Percentiles rank a stretch among this genome's conserved stretches.
These are phyloP conservation scores for Akabosia matsudoensis DNA, from an alignment of 1,140 invertebrate species.

Conservation along the genomic window DNA sequence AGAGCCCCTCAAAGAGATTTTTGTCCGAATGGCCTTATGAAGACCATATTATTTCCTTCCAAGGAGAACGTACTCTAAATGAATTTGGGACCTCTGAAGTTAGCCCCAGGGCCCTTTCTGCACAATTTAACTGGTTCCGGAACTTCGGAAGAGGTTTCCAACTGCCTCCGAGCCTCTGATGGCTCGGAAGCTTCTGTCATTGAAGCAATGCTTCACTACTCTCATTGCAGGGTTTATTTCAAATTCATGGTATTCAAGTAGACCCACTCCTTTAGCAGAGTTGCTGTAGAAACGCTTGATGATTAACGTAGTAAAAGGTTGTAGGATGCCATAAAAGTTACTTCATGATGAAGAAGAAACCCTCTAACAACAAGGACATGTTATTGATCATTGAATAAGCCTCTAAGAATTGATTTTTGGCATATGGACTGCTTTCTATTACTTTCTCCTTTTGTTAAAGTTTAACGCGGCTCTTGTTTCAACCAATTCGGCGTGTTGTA, in stretches of 20 bases:
- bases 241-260: not conserved
- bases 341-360: conserved; percentile 21
- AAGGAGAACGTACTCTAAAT: no score
- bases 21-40: no score
- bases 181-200: no score
- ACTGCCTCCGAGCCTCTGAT: no score
- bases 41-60: no score
- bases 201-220: no score
- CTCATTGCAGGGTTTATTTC: no score
- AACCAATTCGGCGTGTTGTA: not conserved
- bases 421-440: conserved; percentile 3
- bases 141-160: no score
- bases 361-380: not conserved
- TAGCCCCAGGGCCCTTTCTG: no score
- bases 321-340: not conserved
- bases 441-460: conserved; percentile 10
- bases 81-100: no score
- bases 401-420: conserved; percentile 18
- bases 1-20: no score
- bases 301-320: conserved; percentile 6
- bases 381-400: conserved; percentile 5
- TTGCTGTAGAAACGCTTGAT: not conserved
- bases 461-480: not conserved
- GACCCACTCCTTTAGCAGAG: not conserved
- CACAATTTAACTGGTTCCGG: no score